Conservation (phyloP, 2,888 invertebrate genomes). For the Norana najaformis region DNA sequence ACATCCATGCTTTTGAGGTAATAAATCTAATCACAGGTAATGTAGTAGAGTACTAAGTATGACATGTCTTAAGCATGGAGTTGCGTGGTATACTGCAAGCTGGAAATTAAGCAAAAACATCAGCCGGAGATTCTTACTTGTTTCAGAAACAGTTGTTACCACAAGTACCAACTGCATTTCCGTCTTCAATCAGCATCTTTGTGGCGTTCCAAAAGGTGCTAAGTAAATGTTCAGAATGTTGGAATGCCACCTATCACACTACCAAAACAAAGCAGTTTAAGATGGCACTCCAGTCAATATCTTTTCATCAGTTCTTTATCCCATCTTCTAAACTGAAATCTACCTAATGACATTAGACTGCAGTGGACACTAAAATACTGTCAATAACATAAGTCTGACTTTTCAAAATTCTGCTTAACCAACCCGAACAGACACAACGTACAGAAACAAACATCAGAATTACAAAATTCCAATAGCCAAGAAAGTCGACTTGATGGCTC, state of each 20-base stretch:
- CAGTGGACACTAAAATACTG: background rate
- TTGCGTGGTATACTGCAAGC: background rate
- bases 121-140: background rate
- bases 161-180: too few relatives aligned
- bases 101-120: background rate
- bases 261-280: too few relatives aligned
- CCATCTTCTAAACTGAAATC: conserved; percentile 5
- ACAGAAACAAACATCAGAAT: background rate
- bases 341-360: background rate
- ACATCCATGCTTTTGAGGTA: too few relatives aligned
- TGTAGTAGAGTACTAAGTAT: too few relatives aligned
- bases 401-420: background rate
- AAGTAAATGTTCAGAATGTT: background rate
- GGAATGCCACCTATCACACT: background rate
- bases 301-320: background rate
- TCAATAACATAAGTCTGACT: background rate
- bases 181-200: background rate
- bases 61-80: too few relatives aligned
- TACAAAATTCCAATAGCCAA: background rate
- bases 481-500: too few relatives aligned
- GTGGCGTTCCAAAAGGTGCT: background rate
- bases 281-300: background rate
- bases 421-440: background rate
- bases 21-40: too few relatives aligned
- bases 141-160: background rate